phyloP scores from a whole-genome alignment of 2,113 vertebrate genomes.

The Peucedramus taeniatus region DNA sequence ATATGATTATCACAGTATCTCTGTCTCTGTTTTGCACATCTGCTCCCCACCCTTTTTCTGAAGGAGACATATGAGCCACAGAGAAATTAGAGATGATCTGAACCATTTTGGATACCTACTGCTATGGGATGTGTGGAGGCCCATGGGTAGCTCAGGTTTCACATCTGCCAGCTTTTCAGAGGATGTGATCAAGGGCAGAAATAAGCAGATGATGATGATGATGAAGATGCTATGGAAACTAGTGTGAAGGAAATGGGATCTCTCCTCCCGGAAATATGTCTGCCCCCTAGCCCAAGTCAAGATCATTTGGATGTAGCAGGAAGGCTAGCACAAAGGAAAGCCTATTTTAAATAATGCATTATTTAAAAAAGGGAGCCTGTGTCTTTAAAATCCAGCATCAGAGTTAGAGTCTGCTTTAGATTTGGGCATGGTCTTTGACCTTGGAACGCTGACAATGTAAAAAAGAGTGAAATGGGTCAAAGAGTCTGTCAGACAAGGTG shows the following conservation, averaged over 20 bases:
- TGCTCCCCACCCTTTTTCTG: conserved; percentile 12
- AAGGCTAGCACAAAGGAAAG: not conserved
- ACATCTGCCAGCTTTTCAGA: conserved; percentile 62
- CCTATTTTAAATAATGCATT: not conserved
- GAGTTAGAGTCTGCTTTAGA: conserved; percentile 2
- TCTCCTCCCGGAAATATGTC: not conserved
- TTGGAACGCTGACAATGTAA: conserved; percentile 22
- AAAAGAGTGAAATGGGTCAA: conserved; percentile 48
- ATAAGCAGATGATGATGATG: not conserved
- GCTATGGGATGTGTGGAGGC: not conserved
- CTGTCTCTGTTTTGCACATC: not conserved
- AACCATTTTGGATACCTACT: conserved; percentile 28
- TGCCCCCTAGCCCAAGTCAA: not conserved
- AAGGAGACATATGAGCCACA: conserved; percentile 28
- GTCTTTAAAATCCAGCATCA: conserved; percentile 31
- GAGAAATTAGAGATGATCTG: conserved; percentile 17
- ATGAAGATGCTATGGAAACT: conserved; percentile 11
- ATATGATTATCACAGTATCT: not conserved
- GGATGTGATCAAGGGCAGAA: conserved; percentile 57
- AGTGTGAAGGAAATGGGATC: conserved; percentile 33
- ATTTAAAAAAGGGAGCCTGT: not conserved
- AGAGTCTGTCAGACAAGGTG: conserved; percentile 57
- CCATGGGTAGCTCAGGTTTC: conserved; percentile 53
- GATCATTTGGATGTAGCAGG: not conserved
- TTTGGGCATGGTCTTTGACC: conserved; percentile 27